phyloP scores from a whole-genome alignment of 1,140 invertebrate genomes.

The Brachionus paranguensis region DNA sequence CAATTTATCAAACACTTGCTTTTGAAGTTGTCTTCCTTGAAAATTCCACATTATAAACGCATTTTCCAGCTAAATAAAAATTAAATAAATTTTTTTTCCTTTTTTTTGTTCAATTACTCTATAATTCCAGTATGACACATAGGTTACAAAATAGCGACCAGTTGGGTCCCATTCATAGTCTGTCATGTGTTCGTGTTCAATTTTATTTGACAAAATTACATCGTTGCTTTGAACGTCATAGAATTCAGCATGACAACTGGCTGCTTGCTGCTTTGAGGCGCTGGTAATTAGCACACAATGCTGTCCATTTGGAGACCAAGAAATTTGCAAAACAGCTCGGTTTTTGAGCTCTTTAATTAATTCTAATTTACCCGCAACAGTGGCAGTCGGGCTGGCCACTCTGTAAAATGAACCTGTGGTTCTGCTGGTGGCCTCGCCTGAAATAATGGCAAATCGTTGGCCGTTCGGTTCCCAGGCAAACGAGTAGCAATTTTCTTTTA shows the following conservation, averaged over 20 bases:
- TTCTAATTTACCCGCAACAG: slow-evolving; percentile 53
- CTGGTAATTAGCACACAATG: slow-evolving; percentile 79
- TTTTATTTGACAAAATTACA: slow-evolving; percentile 53
- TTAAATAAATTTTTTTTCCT: too few relatives aligned
- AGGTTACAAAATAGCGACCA: slow-evolving; percentile 89
- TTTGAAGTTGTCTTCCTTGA: slow-evolving; percentile 66
- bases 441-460: slow-evolving; percentile 85
- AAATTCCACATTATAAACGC: slow-evolving; percentile 96
- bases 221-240: slow-evolving; percentile 21
- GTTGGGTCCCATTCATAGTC: slow-evolving; percentile 99
- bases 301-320: slow-evolving; percentile 92
- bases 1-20: slow-evolving; percentile 81
- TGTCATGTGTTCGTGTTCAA: slow-evolving; percentile 86
- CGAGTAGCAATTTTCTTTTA: slow-evolving; percentile 61
- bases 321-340: slow-evolving; percentile 52
- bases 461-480: slow-evolving; percentile 98
- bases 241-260: slow-evolving; percentile 31
- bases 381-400: slow-evolving; percentile 73
- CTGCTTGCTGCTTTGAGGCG: slow-evolving; percentile 23
- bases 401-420: slow-evolving; percentile 83
- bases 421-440: slow-evolving; percentile 80
- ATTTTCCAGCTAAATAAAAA: slow-evolving; percentile 67
- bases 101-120: slow-evolving; percentile 61
- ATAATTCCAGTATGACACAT: slow-evolving; percentile 87
- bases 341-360: slow-evolving; percentile 47